A percentile compares a stretch with the other conserved stretches of the same genome.
Conservation (phyloP, 1,140 invertebrate species). For the Drosophila athabasca region DNA sequence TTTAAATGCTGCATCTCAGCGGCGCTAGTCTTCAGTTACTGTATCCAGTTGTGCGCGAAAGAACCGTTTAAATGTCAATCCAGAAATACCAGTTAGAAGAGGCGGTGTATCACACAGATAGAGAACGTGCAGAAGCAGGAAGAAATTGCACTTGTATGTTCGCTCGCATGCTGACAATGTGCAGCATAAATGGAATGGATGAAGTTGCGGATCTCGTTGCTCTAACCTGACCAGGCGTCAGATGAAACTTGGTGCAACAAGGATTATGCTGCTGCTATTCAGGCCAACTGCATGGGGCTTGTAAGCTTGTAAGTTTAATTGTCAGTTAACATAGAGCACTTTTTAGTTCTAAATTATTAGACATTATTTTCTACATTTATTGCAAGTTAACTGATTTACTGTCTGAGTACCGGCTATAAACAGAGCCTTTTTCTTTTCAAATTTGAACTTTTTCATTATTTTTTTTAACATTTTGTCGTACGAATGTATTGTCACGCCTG, state of each 20-base stretch:
- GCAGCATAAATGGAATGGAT: slow-evolving; percentile 68
- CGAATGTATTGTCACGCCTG: no score
- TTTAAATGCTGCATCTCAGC: slow-evolving; percentile 64
- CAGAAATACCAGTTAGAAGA: slow-evolving; percentile 82
- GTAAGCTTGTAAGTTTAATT: slow-evolving; percentile 17
- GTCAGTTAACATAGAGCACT: slow-evolving; percentile 13
- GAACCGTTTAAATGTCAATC: slow-evolving; percentile 83
- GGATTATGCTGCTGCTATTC: slow-evolving; percentile 55
- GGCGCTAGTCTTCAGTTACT: slow-evolving; percentile 63
- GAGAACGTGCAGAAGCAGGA: slow-evolving; percentile 57
- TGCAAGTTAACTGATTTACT: no score
- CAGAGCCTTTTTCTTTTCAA: no score
- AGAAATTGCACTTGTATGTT: slow-evolving; percentile 76
- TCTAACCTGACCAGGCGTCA: slow-evolving; percentile 54
- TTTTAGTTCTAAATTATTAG: no score
- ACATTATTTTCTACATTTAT: no score
- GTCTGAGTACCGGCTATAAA: no score
- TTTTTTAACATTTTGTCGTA: no score
- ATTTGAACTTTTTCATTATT: no score
- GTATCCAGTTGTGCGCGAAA: slow-evolving; percentile 78
- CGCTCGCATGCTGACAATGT: slow-evolving; percentile 69
- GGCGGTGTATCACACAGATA: slow-evolving; percentile 57
- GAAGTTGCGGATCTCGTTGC: slow-evolving; percentile 42
- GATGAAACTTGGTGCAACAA: slow-evolving; percentile 53
- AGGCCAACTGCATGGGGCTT: slow-evolving; percentile 68